Evolutionary conservation across 2,113 vertebrate genomes (phyloP).

Genomic region (Motacilla tschutschensis): DNA sequence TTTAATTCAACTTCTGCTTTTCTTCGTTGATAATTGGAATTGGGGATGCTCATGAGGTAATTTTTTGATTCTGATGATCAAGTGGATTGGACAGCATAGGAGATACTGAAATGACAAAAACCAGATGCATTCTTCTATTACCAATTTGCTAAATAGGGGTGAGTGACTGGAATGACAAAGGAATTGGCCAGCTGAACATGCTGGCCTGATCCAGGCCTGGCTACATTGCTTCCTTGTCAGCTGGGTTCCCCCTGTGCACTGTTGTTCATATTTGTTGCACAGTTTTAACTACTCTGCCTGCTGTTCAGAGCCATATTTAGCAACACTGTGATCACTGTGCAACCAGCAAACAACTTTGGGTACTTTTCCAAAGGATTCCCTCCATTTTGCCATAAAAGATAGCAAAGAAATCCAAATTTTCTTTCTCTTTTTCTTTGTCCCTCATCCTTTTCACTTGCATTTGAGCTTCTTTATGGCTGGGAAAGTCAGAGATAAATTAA

Average conservation of each 20-base stretch:
- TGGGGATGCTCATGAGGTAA: background rate
- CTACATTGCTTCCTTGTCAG: background rate
- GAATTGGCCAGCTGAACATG: background rate
- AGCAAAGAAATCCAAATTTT: background rate
- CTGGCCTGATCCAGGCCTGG: background rate
- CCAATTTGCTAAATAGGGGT: background rate
- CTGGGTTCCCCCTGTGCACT: background rate
- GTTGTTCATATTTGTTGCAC: background rate
- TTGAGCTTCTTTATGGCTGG: background rate
- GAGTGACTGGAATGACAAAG: background rate
- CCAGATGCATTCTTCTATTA: background rate
- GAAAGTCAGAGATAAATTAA: background rate
- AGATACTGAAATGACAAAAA: background rate
- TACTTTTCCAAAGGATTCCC: background rate
- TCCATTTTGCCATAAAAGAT: background rate
- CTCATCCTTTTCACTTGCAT: background rate
- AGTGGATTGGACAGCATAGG: background rate
- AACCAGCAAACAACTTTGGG: background rate
- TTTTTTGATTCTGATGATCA: background rate
- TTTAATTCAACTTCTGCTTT: background rate
- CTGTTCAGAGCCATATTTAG: background rate
- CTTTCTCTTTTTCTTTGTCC: background rate
- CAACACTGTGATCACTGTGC: background rate
- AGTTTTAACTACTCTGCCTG: background rate
- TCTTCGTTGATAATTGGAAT: background rate